Conservation (phyloP, 2,113 vertebrate genomes). For the Patagioenas fasciata region DNA sequence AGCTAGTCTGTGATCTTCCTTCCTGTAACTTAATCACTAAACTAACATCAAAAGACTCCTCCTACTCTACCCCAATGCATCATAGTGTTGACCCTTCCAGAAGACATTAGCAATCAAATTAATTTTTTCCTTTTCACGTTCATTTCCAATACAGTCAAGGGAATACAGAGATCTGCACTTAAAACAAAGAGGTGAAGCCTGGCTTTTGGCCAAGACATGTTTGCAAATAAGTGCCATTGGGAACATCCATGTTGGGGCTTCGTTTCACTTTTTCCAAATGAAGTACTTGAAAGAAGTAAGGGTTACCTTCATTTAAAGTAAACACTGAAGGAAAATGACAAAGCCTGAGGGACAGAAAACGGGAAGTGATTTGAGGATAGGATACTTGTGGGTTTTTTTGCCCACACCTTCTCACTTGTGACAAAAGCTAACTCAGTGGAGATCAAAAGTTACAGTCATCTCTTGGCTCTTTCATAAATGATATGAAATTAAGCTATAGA, state of each 20-base stretch:
- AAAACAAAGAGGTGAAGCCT: not conserved
- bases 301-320: not conserved
- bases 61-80: not conserved
- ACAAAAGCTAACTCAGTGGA: not conserved
- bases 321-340: not conserved
- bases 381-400: not conserved
- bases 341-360: not conserved
- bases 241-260: not conserved
- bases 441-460: not conserved
- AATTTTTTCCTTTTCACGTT: not conserved
- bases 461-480: not conserved
- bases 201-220: not conserved
- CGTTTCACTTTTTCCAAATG: not conserved
- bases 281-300: not conserved
- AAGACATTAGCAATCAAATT: not conserved
- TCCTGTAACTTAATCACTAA: constrained; percentile 30
- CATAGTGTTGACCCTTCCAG: not conserved
- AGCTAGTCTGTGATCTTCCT: not conserved
- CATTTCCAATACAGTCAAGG: not conserved
- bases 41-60: not conserved
- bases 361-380: not conserved
- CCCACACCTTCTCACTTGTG: not conserved
- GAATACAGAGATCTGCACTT: not conserved
- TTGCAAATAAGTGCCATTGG: not conserved
- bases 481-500: not conserved